These are phyloP conservation scores for Drosophila eugracilis DNA, from an alignment of 1,140 invertebrate genomes.

Conservation along the genomic window DNA sequence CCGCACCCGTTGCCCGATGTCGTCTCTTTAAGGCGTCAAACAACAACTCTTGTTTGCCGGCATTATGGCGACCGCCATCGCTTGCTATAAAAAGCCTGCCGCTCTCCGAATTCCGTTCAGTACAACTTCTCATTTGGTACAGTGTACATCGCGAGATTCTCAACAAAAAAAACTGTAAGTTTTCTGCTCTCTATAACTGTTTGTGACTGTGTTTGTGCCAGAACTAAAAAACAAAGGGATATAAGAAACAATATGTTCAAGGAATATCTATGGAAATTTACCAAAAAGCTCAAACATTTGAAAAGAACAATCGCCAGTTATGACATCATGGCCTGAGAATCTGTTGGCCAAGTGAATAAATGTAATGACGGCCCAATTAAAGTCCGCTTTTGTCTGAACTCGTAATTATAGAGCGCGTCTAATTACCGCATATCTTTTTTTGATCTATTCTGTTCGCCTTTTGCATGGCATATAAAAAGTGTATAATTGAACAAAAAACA, in stretches of 20 bases:
- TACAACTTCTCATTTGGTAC: conserved; percentile 64
- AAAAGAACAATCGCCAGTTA: background rate
- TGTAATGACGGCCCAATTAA: conserved; percentile 45
- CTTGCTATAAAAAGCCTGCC: conserved; percentile 61
- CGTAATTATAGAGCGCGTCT: conserved; percentile 52
- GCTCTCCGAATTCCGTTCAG: conserved; percentile 40
- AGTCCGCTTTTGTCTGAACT: conserved; percentile 21
- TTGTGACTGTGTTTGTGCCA: conserved; percentile 15
- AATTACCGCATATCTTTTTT: conserved; percentile 36
- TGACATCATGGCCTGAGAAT: conserved; percentile 33
- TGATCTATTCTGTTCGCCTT: conserved; percentile 21
- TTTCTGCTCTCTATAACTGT: background rate
- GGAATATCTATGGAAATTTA: conserved; percentile 16
- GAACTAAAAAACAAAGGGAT: conserved; percentile 6
- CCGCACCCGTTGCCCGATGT: background rate
- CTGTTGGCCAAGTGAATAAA: conserved; percentile 28
- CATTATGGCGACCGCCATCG: conserved; percentile 26
- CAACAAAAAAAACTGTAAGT: conserved; percentile 63
- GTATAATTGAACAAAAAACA: background rate
- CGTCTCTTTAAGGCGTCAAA: background rate
- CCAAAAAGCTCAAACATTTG: conserved; percentile 14
- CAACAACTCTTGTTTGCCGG: conserved; percentile 43
- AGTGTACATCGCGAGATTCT: conserved; percentile 53
- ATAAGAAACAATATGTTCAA: conserved; percentile 17
- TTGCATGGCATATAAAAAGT: conserved; percentile 1